Evolutionary conservation across 1,140 invertebrate genomes (phyloP), one percentile per base, ranked within the genome.

Genomic region (Drosophila kikkawai): DNA sequence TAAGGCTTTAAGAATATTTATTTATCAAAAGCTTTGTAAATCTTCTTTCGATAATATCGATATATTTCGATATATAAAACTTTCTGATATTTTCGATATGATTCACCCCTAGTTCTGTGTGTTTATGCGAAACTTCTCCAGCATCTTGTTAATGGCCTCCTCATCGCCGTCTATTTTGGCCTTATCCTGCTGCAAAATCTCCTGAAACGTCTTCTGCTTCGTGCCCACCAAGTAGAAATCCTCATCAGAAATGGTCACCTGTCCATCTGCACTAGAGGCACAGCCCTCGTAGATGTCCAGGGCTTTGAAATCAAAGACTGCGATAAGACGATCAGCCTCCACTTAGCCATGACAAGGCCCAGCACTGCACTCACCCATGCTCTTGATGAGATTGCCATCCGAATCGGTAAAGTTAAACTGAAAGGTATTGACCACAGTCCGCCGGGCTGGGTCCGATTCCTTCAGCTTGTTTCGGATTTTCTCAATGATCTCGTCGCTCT

Each of bases 301-400:
- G 32, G 88, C 91, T 92, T 92, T 92, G 76, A 92, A 92, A 91
- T 92, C 91, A 75, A 92, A 92, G 53, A 92, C 91, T 92, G 58
- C 56, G 57, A 75, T 80, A 58, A 90, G 50, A 79, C 37, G 73
- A 68, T 90, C 66, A 88, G 34, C 26, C 42, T 12, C 32, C 22
- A 15, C 13, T 11, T 29, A 55, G 48, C 37, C 58, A 19, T 22
- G 61, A 29, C 29, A 1, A 37, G 61, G 57, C 17, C 32, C 51
- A 53, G 9, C 22, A 12, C 84, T 79, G 44, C 63, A 92, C 90
- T 78, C 76, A 92, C 91, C 91, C 71, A 92, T 74, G 69, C 91
- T 92, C 57, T 92, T 92, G 4, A 92, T 92, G 9, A 92, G 78
- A 22, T 90, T 83, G 34, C 91, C 91, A 61, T 92, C 87, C 19